phyloP scores from a whole-genome alignment of 2,888 invertebrate species.

The Stegophylla sp. region DNA sequence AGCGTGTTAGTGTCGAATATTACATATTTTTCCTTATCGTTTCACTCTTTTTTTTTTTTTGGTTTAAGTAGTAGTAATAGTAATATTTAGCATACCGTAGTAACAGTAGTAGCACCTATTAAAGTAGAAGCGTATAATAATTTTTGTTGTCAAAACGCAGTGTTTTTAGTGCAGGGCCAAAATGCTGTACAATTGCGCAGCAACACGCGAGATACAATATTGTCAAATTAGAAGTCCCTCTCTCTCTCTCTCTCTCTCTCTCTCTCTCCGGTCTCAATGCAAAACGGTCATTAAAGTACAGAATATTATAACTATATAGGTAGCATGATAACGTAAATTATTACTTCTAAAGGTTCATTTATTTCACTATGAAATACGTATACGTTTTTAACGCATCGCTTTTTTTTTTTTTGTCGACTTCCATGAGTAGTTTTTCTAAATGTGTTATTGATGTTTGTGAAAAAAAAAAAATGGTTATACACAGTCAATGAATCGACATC shows the following conservation, averaged over 20 bases:
- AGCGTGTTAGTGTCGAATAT: constrained; percentile 27
- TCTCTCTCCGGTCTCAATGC: background rate
- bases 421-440: background rate
- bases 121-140: background rate
- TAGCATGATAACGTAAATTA: background rate
- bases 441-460: background rate
- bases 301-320: background rate
- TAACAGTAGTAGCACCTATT: background rate
- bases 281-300: background rate
- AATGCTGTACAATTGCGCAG: background rate
- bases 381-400: background rate
- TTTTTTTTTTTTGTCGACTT: constrained; percentile 4
- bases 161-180: background rate
- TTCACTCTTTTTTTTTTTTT: constrained; percentile 2
- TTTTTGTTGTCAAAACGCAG: constrained; percentile 2
- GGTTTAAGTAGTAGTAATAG: background rate
- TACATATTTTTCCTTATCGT: constrained; percentile 26
- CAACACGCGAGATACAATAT: constrained; percentile 34
- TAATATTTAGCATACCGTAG: background rate
- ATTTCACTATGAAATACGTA: background rate
- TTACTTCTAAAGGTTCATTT: background rate
- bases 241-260: background rate
- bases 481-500: constrained; percentile 8
- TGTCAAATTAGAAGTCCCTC: constrained; percentile 33
- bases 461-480: background rate